Evolutionary conservation across 2,113 vertebrate genomes (phyloP).

Genomic region (Pseudopodoces humilis): DNA sequence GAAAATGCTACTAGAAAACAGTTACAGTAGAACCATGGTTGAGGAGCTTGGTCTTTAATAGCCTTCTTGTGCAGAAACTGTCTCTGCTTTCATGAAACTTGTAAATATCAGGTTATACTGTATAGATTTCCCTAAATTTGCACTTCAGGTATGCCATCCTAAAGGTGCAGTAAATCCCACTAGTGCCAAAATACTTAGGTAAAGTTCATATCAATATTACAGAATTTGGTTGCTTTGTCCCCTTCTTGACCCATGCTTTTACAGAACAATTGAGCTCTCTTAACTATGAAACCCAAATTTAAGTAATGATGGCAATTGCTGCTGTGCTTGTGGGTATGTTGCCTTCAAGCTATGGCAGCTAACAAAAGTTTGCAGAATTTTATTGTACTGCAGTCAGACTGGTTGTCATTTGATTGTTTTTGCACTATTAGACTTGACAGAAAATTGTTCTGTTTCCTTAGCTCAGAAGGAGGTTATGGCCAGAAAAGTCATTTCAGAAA

Average conservation of each 20-base stretch:
- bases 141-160: not conserved
- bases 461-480: not conserved
- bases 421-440: slow-evolving; percentile 6
- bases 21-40: not conserved
- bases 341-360: slow-evolving; percentile 16
- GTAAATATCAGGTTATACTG: not conserved
- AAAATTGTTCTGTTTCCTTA: not conserved
- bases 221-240: not conserved
- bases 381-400: not conserved
- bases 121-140: not conserved
- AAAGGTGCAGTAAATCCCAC: not conserved
- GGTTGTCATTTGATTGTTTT: slow-evolving; percentile 9
- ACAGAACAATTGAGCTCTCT: not conserved
- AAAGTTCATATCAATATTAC: not conserved
- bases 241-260: not conserved
- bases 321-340: not conserved
- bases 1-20: not conserved
- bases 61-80: not conserved
- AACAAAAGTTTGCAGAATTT: slow-evolving; percentile 36
- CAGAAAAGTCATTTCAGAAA: not conserved
- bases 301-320: slow-evolving; percentile 30
- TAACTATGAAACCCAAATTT: slow-evolving; percentile 7
- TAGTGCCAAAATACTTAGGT: not conserved
- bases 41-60: not conserved
- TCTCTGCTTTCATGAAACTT: not conserved